Percentiles rank a stretch among this genome's conserved stretches.
Evolutionary conservation across 2,113 vertebrate species (phyloP).

Genomic region (Gobius niger): DNA sequence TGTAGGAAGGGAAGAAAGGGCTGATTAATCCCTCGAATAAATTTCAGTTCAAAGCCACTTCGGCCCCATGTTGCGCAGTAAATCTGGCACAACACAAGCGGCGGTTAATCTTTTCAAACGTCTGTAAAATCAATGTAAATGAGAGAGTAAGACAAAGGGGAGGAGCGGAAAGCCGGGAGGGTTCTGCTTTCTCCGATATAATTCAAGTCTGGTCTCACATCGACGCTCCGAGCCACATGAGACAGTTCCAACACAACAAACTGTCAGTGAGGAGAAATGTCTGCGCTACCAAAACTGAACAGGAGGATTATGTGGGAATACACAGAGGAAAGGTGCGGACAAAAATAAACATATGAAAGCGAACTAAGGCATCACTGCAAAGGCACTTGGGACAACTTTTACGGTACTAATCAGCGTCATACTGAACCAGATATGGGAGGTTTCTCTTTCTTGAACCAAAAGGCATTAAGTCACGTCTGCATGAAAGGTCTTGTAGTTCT

Average conservation of each 20-base stretch:
- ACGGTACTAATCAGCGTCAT: not conserved
- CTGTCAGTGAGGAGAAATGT: not conserved
- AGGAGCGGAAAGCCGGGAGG: not conserved
- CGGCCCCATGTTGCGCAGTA: not conserved
- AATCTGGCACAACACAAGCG: slow-evolving; percentile 12
- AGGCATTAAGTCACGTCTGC: too few relatives aligned
- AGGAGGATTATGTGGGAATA: not conserved
- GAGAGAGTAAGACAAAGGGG: slow-evolving; percentile 3
- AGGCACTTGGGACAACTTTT: not conserved
- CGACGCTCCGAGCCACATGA: not conserved
- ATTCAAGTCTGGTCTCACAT: not conserved
- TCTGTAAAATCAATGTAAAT: slow-evolving; percentile 11
- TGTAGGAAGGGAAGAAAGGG: not conserved
- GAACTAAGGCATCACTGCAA: not conserved
- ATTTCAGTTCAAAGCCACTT: slow-evolving; percentile 10
- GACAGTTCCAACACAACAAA: not conserved
- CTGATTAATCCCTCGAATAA: slow-evolving; percentile 3
- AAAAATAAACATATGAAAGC: not conserved
- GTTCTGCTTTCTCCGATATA: slow-evolving; percentile 2
- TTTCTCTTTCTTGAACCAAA: too few relatives aligned
- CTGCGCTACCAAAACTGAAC: not conserved
- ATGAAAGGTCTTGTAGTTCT: too few relatives aligned
- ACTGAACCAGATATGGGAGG: not conserved
- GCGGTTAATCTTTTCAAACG: slow-evolving; percentile 10
- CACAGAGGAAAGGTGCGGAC: slow-evolving; percentile 1